Evolutionary conservation across 2,113 vertebrate species (phyloP).

Genomic region (Lutjanus erythropterus): DNA sequence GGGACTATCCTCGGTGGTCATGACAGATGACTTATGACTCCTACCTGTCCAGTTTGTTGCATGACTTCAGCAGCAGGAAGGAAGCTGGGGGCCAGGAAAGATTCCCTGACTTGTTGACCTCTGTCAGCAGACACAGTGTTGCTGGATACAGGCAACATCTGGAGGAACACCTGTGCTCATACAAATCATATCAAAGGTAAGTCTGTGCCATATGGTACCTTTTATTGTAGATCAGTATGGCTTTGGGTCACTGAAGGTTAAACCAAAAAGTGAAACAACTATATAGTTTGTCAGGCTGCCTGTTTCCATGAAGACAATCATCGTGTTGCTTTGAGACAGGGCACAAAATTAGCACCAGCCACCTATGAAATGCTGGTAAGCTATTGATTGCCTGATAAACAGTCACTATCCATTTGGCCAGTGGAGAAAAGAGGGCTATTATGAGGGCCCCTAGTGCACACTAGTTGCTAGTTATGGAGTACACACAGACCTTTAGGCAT

Average conservation of each 20-base stretch:
- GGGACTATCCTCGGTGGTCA: background rate
- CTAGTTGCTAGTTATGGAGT: too few species aligned
- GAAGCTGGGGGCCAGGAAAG: conserved; percentile 15
- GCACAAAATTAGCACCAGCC: too few species aligned
- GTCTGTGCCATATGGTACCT: conserved; percentile 1
- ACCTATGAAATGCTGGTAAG: too few species aligned
- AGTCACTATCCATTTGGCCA: too few species aligned
- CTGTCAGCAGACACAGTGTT: conserved; percentile 32
- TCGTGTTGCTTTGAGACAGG: too few species aligned
- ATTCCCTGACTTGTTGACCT: conserved; percentile 42
- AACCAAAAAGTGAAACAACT: background rate
- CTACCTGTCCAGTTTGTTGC: conserved; percentile 13
- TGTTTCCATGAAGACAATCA: too few species aligned
- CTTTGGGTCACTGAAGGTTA: conserved; percentile 1
- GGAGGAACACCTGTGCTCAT: conserved; percentile 37
- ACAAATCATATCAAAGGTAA: conserved; percentile 34
- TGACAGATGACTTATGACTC: conserved; percentile 33
- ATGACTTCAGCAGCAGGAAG: conserved; percentile 29
- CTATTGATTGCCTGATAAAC: too few species aligned
- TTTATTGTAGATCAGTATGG: conserved; percentile 11
- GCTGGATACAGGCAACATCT: conserved; percentile 45
- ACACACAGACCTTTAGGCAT: too few species aligned
- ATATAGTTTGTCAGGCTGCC: background rate
- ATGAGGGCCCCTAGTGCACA: too few species aligned
- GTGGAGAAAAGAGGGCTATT: too few species aligned